Evolutionary conservation across 1,140 invertebrate genomes (phyloP), one percentile per base, ranked within the genome.

Genomic region (Galleria mellonella): DNA sequence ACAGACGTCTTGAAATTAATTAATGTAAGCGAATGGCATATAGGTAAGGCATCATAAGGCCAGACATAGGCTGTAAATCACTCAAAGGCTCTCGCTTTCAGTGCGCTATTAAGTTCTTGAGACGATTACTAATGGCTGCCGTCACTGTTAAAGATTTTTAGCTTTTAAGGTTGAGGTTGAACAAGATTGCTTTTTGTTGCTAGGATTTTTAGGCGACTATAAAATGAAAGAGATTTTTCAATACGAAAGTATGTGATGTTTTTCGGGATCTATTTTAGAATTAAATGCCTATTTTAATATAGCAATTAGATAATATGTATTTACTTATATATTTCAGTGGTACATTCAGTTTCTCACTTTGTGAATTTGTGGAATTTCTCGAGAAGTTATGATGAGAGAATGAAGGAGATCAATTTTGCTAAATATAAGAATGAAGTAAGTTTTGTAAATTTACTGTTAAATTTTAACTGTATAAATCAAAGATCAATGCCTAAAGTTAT

Each of bases 331-430:
- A 42, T 44, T 67, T 27, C 71, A 84, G 78, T 83, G 39, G 51
- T 81, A 59, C 82, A 85, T 71, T 85, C 81, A 47, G 61, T 72
- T 51, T 83, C 81, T 4, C 78, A 85, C 57, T 79, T 79, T 36
- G 56, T 71, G 15, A 85, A 85, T 52, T 54, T 83, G 33, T 85
- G 76, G 76, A 85, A 82, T 62, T 85, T 85, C 51, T 82, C 78
- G 5, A 65, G 72, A 32, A 66, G 56, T 10, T 84, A 74, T 60
- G 72, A 84, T 45, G 66, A 79, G 42, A 45, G 52, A 43, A 44
- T 51, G 32, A 37, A 28, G 15, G 74, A 78, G 42, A 77, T 84
- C 49, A 83, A 84, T 52, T 67, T 84, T 44, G 78, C 81, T 11
- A 70, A 33, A 33, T 74, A 79, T 51, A 83, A 55, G 44, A 71